A percentile compares a stretch with the other conserved stretches of the same genome.
Conservation (phyloP, 37 sponge, comb jelly and placozoan species). For the Haliclona indistincta region DNA sequence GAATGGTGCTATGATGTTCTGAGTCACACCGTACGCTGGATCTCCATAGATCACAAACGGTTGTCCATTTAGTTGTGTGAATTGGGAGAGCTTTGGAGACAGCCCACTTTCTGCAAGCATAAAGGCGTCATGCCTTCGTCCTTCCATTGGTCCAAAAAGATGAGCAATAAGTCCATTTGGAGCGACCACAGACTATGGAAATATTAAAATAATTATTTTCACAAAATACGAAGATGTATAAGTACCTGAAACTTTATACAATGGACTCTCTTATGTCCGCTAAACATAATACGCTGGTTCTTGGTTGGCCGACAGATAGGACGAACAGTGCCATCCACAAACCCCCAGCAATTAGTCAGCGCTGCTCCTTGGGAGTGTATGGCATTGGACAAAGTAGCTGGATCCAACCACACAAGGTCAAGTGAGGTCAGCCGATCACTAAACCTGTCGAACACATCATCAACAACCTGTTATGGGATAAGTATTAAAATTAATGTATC, state of each 20-base stretch:
- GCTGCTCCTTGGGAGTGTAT: slow-evolving; percentile 2
- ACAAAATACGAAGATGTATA: not conserved
- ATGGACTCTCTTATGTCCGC: too few species aligned
- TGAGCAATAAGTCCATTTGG: slow-evolving; percentile 25
- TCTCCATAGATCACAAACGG: too few species aligned
- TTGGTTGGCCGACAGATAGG: not conserved
- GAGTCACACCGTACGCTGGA: too few species aligned
- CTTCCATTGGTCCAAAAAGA: too few species aligned
- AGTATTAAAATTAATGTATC: too few species aligned
- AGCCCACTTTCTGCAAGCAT: too few species aligned
- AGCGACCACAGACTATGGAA: not conserved
- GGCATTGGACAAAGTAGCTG: slow-evolving; percentile 1
- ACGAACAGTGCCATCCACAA: slow-evolving; percentile 7
- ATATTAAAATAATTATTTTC: not conserved
- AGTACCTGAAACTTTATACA: slow-evolving; percentile 16
- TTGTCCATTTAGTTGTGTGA: not conserved
- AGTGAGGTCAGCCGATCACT: not conserved
- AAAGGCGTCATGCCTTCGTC: too few species aligned
- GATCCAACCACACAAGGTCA: slow-evolving; percentile 1
- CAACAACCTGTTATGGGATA: too few species aligned
- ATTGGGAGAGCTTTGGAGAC: not conserved
- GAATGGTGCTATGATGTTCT: slow-evolving; percentile 9
- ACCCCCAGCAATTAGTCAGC: not conserved
- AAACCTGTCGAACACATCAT: too few species aligned
- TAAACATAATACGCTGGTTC: slow-evolving; percentile 18